Evolutionary conservation across 2,113 vertebrate genomes (phyloP), one percentile per base, ranked within the genome.

Genomic region (Dipodomys spectabilis): DNA sequence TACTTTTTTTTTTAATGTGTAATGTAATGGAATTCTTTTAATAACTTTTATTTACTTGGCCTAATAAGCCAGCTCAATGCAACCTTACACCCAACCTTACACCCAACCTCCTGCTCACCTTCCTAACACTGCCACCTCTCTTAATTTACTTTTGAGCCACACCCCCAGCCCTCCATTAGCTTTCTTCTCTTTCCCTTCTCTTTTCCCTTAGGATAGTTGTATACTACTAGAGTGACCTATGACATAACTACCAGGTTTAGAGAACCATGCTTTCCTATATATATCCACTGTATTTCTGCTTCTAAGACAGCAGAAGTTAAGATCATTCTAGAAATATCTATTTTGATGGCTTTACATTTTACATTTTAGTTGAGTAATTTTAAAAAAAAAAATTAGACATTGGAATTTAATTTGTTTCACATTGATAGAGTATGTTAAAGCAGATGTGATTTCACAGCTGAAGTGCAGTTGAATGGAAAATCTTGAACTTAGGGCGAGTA

Each of bases 401-500:
- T 88, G 30, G 87, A 80, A 77, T 94, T 91, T 86, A 86, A 84
- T 92, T 90, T 90, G 44, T 71, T 91, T 95, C 86, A 79, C 79
- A n/a, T 90, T 87, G 68, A 22, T 74, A 10, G 9, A 77, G 44
- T 74, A 19, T 84, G n/a, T 74, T 75, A 79, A 94, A 93, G 78
- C 87, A 74, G 32, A 30, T 72, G 86, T 53, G 0, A 3, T 86
- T 95, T 86, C 79, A 68, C 92, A 81, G 67, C 23, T 2, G 12
- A 95, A 83, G 86, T 95, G 32, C 25, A 95, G 89, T 94, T 94
- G 86, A 83, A 57, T 90, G 71, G 88, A 82, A 91, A 53, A 85
- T 88, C 82, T 95, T 91, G 49, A 86, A 73, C 77, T 80, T 82
- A 78, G 83, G 82, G 81, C 82, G 72, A 85, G 67, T 44, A 62